phyloP scores from a whole-genome alignment of 2,888 invertebrate species.

The Clunio marinus region DNA sequence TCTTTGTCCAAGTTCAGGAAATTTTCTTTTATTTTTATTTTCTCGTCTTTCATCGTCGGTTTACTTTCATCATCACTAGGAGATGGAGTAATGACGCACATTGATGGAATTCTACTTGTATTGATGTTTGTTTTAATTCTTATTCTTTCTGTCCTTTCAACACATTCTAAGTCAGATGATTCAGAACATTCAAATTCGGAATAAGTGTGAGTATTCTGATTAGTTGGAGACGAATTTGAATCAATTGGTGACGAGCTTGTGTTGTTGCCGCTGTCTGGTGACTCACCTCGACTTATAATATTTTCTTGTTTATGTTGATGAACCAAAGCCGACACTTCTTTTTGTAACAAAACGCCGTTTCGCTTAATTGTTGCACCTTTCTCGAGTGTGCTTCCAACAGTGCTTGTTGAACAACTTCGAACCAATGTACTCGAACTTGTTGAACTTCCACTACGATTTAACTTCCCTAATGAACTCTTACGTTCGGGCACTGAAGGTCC shows the following conservation, averaged over 20 bases:
- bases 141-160: slow-evolving; percentile 79
- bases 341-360: slow-evolving; percentile 48
- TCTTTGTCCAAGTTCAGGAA: slow-evolving; percentile 40
- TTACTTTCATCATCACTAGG: slow-evolving; percentile 70
- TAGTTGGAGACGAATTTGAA: slow-evolving; percentile 60
- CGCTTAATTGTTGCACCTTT: slow-evolving; percentile 52
- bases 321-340: slow-evolving; percentile 59
- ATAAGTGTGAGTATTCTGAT: slow-evolving; percentile 61
- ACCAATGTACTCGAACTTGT: slow-evolving; percentile 58
- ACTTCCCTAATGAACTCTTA: slow-evolving; percentile 68
- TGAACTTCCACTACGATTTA: slow-evolving; percentile 56
- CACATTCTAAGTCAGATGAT: slow-evolving; percentile 81
- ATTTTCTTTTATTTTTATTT: slow-evolving; percentile 41
- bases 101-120: slow-evolving; percentile 82
- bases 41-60: slow-evolving; percentile 30
- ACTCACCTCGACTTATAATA: slow-evolving; percentile 62
- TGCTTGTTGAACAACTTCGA: slow-evolving; percentile 53
- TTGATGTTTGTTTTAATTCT: slow-evolving; percentile 81
- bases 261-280: slow-evolving; percentile 76
- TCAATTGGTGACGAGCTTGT: slow-evolving; percentile 76
- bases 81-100: slow-evolving; percentile 86
- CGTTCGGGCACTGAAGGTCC: slow-evolving; percentile 79
- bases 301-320: slow-evolving; percentile 50
- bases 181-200: slow-evolving; percentile 82
- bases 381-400: slow-evolving; percentile 51